phyloP scores from a whole-genome alignment of 1,140 invertebrate genomes.

The Zaprionus inermis region DNA sequence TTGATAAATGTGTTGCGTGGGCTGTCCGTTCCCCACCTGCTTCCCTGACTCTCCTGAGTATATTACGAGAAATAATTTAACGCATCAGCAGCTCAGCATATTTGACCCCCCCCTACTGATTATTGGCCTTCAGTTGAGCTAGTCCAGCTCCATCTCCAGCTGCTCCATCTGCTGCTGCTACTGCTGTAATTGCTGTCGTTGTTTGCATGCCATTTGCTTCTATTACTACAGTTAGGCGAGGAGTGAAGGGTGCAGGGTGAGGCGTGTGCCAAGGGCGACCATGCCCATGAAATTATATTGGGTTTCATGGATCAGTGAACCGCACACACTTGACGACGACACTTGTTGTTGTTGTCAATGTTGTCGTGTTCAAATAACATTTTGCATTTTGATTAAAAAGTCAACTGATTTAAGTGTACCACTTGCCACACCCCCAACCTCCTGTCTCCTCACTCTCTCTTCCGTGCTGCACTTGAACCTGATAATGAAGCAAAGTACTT shows the following conservation, averaged over 20 bases:
- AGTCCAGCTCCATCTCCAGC: neutral
- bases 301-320: constrained; percentile 55
- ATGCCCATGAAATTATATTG: constrained; percentile 61
- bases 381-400: constrained; percentile 70
- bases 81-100: constrained; percentile 62
- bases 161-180: neutral
- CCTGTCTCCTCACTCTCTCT: no score
- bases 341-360: constrained; percentile 30
- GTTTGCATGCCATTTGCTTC: constrained; percentile 31
- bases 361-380: constrained; percentile 52
- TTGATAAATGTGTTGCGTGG: constrained; percentile 1
- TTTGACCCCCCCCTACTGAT: constrained; percentile 53
- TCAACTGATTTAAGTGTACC: constrained; percentile 32
- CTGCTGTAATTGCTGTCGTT: constrained; percentile 53
- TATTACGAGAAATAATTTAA: constrained; percentile 70
- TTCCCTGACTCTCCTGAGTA: neutral
- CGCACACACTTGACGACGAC: constrained; percentile 22
- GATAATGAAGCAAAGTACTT: constrained; percentile 49
- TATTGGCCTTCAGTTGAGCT: constrained; percentile 45
- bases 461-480: constrained; percentile 34
- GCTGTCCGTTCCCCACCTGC: neutral
- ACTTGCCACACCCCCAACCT: neutral
- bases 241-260: no score
- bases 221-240: neutral
- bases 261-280: neutral